These are phyloP conservation scores for Lerista edwardsae DNA, from an alignment of 2,797 vertebrate genomes.

Conservation along the genomic window DNA sequence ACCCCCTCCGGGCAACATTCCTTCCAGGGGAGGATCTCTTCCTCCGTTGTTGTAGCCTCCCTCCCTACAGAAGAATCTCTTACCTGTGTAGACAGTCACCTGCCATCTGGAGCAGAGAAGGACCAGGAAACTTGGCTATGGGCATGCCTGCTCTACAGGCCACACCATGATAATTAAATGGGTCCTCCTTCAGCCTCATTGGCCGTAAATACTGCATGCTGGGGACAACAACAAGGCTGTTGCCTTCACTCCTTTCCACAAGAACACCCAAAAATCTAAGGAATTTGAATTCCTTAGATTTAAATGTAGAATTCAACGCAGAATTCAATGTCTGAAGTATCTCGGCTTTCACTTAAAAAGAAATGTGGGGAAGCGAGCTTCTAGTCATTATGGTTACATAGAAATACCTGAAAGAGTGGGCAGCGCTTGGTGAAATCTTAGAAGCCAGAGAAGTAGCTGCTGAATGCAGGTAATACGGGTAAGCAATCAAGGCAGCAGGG, in stretches of 20 bases:
- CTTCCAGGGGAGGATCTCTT: constrained; percentile 44
- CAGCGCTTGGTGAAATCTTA: not conserved
- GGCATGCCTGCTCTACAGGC: not conserved
- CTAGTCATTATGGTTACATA: not conserved
- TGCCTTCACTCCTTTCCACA: not conserved
- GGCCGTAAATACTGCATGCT: not conserved
- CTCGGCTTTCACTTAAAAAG: not conserved
- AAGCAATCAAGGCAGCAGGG: not conserved
- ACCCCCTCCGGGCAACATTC: constrained; percentile 42
- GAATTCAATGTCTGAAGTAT: not conserved
- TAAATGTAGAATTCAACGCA: too few relatives aligned
- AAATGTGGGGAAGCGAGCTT: not conserved
- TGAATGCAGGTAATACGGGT: not conserved
- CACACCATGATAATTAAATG: not conserved
- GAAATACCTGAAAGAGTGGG: not conserved
- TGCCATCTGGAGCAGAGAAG: constrained; percentile 7
- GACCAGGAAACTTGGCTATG: not conserved
- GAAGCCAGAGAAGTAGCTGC: not conserved
- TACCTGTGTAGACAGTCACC: not conserved
- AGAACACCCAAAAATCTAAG: too few relatives aligned
- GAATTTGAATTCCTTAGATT: too few relatives aligned
- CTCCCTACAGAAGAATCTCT: constrained; percentile 48
- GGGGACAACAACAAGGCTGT: not conserved
- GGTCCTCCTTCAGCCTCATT: not conserved
- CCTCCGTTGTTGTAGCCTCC: constrained; percentile 1